phyloP scores from a whole-genome alignment of 2,888 invertebrate species.

The Mycalesis mineus region DNA sequence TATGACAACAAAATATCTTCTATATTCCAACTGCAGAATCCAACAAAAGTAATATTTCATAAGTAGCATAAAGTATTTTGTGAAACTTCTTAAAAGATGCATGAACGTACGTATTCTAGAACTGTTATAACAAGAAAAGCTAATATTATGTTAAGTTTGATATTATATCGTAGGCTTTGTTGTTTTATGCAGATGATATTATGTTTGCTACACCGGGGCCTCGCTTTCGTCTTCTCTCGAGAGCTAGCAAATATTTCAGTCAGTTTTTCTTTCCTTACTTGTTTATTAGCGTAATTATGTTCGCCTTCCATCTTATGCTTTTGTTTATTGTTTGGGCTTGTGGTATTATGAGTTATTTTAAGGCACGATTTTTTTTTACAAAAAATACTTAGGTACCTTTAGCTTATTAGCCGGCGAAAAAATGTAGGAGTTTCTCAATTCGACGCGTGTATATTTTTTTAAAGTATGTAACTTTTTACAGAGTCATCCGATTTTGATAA shows the following conservation, averaged over 20 bases:
- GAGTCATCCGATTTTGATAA: too few species aligned
- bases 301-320: not conserved
- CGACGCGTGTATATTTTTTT: too few species aligned
- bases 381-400: too few species aligned
- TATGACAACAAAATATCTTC: slow-evolving; percentile 30
- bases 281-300: not conserved
- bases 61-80: slow-evolving; percentile 1
- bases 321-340: not conserved
- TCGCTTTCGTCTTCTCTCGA: slow-evolving; percentile 7
- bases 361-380: too few species aligned
- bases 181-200: slow-evolving; percentile 19
- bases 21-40: slow-evolving; percentile 37
- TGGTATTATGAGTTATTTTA: not conserved
- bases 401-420: too few species aligned
- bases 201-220: slow-evolving; percentile 6
- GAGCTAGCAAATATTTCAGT: slow-evolving; percentile 4
- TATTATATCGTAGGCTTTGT: slow-evolving; percentile 17
- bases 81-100: not conserved
- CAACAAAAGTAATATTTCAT: slow-evolving; percentile 1
- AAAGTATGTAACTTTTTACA: too few species aligned
- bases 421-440: too few species aligned
- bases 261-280: not conserved
- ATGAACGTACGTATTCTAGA: not conserved
- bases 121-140: slow-evolving; percentile 7
- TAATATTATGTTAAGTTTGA: slow-evolving; percentile 18